Evolutionary conservation across 2,113 vertebrate species (phyloP), one percentile per base, ranked within the genome.

Genomic region (Ceyx cyanopectus): DNA sequence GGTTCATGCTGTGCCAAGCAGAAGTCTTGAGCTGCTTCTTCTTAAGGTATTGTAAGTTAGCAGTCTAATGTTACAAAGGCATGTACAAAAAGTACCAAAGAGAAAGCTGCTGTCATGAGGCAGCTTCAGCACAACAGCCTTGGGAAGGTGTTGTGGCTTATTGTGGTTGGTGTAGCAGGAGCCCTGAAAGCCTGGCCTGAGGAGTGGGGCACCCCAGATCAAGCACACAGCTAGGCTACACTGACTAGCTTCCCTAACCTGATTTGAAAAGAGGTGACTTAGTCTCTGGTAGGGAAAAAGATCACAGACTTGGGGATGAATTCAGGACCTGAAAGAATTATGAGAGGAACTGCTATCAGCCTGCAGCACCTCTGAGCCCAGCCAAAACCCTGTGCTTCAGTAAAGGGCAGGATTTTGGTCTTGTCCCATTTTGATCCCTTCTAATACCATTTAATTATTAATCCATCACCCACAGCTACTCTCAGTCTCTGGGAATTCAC

Each of bases 131-230:
- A 14, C 27, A 7, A 20, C 16, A 78, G 60, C 34, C 3, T 18
- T 23, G 30, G 54, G 23, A 75, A 50, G 19, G 26, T 34, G 30
- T 30, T 51, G 27, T 4, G 17, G 14, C 18, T 23, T 69, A 14
- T 27, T 60, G 12, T 8, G 46, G 54, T 9, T 22, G 41, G 17
- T 0, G 2, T 8, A 54, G 32, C 1, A 0, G 8, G n/a, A 9
- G n/a, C 27, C 14, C 27, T 17, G 30, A 18, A 74, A 72, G 21
- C 14, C 23, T 45, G 46, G 51, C 13, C 6, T 66, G 41, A 73
- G 53, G 27, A 57, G 14, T 1, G 0, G 23, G 18, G 9, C 67
- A 43, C 0, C 1, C 57, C 19, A 46, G 23, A 24, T 2, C 19
- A 57, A 70, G 58, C 40, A 50, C 40, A 6, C 18, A 56, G 43